phyloP scores from a whole-genome alignment of 2,888 invertebrate species.

The Platynereis dumerilii region DNA sequence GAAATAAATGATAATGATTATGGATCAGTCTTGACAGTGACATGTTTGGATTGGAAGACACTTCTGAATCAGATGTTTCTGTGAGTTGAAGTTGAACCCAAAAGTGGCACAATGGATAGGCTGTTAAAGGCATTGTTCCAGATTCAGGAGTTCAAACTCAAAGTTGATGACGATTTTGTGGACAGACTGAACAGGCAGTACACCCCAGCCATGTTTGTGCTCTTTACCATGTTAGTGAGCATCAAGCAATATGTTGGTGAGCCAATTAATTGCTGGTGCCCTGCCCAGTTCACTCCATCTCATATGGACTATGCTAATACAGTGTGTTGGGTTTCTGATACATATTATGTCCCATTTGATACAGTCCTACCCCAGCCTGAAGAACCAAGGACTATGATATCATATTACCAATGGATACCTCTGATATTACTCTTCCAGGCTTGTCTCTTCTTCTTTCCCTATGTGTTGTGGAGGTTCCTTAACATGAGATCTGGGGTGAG shows the following conservation, averaged over 20 bases:
- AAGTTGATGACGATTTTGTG: constrained; percentile 60
- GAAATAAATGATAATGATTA: no score
- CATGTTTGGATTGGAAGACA: no score
- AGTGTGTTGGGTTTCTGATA: constrained; percentile 67
- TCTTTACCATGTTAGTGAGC: constrained; percentile 61
- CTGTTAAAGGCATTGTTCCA: constrained; percentile 35
- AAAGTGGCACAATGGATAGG: constrained; percentile 28
- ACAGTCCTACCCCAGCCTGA: constrained; percentile 60
- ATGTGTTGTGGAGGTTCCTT: constrained; percentile 65
- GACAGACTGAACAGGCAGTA: constrained; percentile 61
- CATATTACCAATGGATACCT: constrained; percentile 64
- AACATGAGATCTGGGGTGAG: constrained; percentile 66
- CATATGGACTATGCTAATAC: constrained; percentile 67
- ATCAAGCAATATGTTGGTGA: constrained; percentile 63
- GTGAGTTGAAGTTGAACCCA: no score
- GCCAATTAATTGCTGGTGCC: constrained; percentile 74
- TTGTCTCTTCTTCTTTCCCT: constrained; percentile 66
- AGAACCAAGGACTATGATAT: constrained; percentile 53
- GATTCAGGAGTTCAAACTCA: constrained; percentile 51
- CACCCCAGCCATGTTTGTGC: constrained; percentile 59
- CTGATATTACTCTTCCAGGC: constrained; percentile 60
- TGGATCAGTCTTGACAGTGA: no score
- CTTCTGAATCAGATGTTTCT: no score
- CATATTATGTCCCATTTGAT: constrained; percentile 65
- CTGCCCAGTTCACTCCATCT: constrained; percentile 65